Conservation (phyloP, 1,140 invertebrate species). For the Platyscapa corneri region DNA sequence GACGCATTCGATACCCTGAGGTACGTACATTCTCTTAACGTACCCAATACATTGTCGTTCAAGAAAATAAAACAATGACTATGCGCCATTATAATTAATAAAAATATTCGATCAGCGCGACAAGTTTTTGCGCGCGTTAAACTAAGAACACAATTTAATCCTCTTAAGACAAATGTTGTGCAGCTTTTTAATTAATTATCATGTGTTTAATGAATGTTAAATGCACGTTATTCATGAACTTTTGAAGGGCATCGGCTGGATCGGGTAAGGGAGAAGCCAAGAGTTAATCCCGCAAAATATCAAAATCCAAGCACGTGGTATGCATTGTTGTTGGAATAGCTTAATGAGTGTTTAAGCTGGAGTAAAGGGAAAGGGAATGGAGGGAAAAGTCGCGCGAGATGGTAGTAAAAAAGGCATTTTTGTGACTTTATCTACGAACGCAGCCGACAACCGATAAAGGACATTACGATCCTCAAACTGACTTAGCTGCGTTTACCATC, state of each 20-base stretch:
- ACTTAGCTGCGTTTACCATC: neutral
- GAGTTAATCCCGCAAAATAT: neutral
- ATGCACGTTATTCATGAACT: neutral
- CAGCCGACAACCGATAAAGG: slow-evolving; percentile 53
- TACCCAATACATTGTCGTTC: neutral
- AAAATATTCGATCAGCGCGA: neutral
- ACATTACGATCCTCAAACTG: slow-evolving; percentile 52
- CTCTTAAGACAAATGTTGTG: too few species aligned
- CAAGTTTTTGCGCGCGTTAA: too few species aligned
- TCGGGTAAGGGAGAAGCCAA: too few species aligned
- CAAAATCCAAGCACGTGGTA: neutral
- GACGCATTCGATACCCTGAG: neutral
- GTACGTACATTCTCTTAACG: neutral
- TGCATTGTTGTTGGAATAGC: neutral
- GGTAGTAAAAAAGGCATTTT: slow-evolving; percentile 58
- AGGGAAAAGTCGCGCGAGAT: slow-evolving; percentile 43
- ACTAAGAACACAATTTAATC: neutral
- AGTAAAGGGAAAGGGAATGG: slow-evolving; percentile 35
- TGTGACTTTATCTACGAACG: slow-evolving; percentile 55
- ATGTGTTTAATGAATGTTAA: too few species aligned
- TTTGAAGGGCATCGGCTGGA: neutral
- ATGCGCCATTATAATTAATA: neutral
- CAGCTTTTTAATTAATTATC: too few species aligned
- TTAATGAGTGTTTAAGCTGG: neutral
- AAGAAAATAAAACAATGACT: neutral